These are phyloP conservation scores for Saccopteryx bilineata DNA, from an alignment of 2,113 vertebrate species.

Conservation along the genomic window DNA sequence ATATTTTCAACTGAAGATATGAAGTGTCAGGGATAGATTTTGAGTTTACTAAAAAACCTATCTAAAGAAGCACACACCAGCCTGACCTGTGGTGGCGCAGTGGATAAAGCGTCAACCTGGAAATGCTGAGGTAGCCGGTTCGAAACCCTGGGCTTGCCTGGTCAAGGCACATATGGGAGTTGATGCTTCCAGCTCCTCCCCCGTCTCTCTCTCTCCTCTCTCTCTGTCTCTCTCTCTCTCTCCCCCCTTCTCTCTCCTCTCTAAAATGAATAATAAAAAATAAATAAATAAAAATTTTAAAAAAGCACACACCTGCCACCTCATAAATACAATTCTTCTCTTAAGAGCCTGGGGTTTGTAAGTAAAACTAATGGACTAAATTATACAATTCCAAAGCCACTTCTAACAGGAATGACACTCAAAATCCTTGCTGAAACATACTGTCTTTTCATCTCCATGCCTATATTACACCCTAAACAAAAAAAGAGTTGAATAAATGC, in stretches of 20 bases:
- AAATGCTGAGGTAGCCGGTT: too few relatives aligned
- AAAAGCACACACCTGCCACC: background rate
- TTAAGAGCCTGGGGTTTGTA: background rate
- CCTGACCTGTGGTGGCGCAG: too few relatives aligned
- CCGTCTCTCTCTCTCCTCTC: too few relatives aligned
- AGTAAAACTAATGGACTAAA: background rate
- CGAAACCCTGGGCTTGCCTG: too few relatives aligned
- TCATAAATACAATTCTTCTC: background rate
- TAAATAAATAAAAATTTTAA: too few relatives aligned
- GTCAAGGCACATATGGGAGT: too few relatives aligned
- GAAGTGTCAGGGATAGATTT: background rate
- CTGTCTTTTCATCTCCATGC: background rate
- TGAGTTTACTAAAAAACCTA: constrained; percentile 4
- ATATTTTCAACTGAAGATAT: background rate
- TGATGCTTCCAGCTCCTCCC: too few relatives aligned
- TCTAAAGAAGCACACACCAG: background rate
- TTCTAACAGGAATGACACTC: background rate
- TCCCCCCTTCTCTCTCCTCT: too few relatives aligned
- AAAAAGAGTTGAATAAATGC: background rate
- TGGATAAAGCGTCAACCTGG: too few relatives aligned
- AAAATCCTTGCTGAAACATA: background rate
- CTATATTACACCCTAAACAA: background rate
- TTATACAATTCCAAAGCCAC: background rate
- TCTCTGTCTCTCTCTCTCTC: too few relatives aligned
- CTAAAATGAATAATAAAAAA: too few relatives aligned